Evolutionary conservation across 2,888 invertebrate genomes (phyloP), one percentile per base, ranked within the genome.

Genomic region (Synanthedon myopaeformis): DNA sequence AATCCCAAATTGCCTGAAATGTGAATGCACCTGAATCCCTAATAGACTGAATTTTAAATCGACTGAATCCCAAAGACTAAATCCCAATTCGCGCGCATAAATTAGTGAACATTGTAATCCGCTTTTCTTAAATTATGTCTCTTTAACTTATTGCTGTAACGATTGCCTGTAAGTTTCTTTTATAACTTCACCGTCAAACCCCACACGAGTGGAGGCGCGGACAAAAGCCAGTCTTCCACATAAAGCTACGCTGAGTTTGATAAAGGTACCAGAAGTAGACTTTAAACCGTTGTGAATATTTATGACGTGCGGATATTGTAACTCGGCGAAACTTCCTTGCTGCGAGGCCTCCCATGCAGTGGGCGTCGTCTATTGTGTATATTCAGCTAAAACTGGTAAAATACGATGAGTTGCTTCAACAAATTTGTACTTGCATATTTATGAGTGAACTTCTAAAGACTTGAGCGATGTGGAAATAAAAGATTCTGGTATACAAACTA

Each of bases 391-490:
- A 74, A 76, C 72, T 75, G 72, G 70, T 74, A 70, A 76, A 79
- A 78, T 77, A 79, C 76, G 68, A 72, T 64, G 72, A 76, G 74
- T 55, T 75, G 69, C 72, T 67, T 66, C 72, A 70, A 71, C 74
- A 77, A 76, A 74, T 79, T 72, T 64, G 63, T 72, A 70, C 73
- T 77, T 79, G 82, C 79, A 81, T 80, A 82, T 82, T 82, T 80
- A 81, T 81, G 81, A 82, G 76, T 74, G 70, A 76, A 75, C 74
- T 79, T 78, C 69, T 67, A 76, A 77, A 79, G 76, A 78, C 78
- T 78, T 76, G 79, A 79, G 76, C 78, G 82, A 82, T 76, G 76
- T 72, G 67, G 69, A 74, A 82, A 78, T 76, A 79, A 45, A 45
- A 45, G 45, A 45, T 45, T 35, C 45, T 14, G 6, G 45, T 45